Conservation (phyloP, 1,140 invertebrate species). For the Drosophila santomea region DNA sequence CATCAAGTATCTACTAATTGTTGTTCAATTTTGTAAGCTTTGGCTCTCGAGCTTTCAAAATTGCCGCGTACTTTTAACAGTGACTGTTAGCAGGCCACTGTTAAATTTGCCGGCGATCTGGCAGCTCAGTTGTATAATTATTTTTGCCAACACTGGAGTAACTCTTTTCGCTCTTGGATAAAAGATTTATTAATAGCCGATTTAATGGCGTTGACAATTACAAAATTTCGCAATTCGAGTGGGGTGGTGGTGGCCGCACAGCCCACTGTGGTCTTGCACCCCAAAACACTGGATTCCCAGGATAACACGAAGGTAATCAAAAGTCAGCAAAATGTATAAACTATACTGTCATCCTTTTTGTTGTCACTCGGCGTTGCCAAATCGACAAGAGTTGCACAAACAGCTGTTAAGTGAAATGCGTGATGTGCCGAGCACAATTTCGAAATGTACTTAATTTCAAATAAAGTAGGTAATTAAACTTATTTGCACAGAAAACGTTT, state of each 20-base stretch:
- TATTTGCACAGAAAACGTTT: conserved; percentile 13
- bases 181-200: background rate
- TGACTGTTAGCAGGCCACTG: background rate
- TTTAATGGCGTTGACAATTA: conserved; percentile 72
- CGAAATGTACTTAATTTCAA: background rate
- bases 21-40: conserved; percentile 35
- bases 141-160: background rate
- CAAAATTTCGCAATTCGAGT: conserved; percentile 62
- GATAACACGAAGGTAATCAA: conserved; percentile 45
- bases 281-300: conserved; percentile 25
- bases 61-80: conserved; percentile 1
- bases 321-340: conserved; percentile 5
- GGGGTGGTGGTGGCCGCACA: conserved; percentile 25
- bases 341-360: conserved; percentile 3
- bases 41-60: background rate
- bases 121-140: background rate
- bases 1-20: conserved; percentile 37
- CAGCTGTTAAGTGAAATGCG: conserved; percentile 19
- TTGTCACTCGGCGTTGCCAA: conserved; percentile 15
- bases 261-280: conserved; percentile 16
- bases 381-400: background rate
- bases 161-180: background rate
- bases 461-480: conserved; percentile 1
- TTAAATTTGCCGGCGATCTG: background rate
- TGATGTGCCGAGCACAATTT: background rate